Conservation (phyloP, 2,888 invertebrate species). For the Phaonia tiefii region DNA sequence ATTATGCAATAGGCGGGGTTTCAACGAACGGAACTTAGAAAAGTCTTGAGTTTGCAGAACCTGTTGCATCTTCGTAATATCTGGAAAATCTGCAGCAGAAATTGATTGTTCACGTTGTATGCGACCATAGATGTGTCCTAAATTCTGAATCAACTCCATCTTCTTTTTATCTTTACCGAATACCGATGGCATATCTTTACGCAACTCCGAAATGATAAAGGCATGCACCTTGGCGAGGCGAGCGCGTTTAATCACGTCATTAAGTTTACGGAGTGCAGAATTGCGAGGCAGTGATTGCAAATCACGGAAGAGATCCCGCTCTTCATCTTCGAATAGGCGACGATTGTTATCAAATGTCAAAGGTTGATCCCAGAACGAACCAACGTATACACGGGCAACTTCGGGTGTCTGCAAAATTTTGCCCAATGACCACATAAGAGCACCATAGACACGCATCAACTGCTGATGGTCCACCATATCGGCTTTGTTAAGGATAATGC, state of each 20-base stretch:
- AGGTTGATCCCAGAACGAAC: conserved; percentile 99
- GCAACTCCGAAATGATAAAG: conserved; percentile 95
- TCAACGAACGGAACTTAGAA: conserved; percentile 94
- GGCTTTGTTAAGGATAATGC: conserved; percentile 99
- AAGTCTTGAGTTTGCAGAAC: conserved; percentile 93
- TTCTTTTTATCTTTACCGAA: conserved; percentile 99
- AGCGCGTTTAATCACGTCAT: conserved; percentile 98
- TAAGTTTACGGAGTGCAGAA: conserved; percentile 97
- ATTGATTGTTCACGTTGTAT: conserved; percentile 97
- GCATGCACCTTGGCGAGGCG: conserved; percentile 99
- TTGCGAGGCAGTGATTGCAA: conserved; percentile 97
- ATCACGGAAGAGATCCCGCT: conserved; percentile 96
- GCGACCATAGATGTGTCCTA: conserved; percentile 93
- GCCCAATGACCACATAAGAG: conserved; percentile 99
- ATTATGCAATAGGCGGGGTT: conserved; percentile 93
- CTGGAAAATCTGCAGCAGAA: conserved; percentile 98
- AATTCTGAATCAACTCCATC: conserved; percentile 96
- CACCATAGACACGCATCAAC: conserved; percentile 98
- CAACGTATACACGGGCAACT: conserved; percentile 98
- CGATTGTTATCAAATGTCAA: conserved; percentile 96
- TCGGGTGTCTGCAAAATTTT: conserved; percentile 99
- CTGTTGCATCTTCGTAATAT: conserved; percentile 98
- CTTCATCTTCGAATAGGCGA: conserved; percentile 95
- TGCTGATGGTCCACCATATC: conserved; percentile 99
- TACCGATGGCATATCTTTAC: conserved; percentile 98